Conservation (phyloP, 2,113 vertebrate species). For the Mormyrus lacerda region DNA sequence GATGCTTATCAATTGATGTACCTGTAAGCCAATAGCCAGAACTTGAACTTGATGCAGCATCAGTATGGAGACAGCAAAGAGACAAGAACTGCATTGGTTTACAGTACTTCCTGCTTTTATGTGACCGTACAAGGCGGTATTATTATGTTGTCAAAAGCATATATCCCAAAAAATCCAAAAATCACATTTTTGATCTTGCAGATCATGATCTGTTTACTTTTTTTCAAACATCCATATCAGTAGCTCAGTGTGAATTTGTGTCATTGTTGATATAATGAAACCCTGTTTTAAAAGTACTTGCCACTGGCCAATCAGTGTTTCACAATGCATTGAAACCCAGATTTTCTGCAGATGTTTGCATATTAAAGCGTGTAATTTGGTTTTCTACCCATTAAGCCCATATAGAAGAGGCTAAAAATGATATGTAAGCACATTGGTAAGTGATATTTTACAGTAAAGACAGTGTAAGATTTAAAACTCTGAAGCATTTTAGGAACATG, state of each 20-base stretch:
- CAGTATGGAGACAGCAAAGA: not conserved
- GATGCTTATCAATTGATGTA: not conserved
- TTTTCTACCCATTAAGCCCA: not conserved
- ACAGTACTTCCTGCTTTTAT: not conserved
- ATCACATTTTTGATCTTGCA: not conserved
- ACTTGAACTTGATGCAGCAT: not conserved
- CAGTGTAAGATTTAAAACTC: not conserved
- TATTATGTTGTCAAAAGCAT: not conserved
- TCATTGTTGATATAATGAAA: not conserved
- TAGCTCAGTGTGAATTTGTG: not conserved
- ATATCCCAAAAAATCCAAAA: not conserved
- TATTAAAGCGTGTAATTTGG: not conserved
- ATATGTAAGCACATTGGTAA: not conserved
- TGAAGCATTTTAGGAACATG: not conserved
- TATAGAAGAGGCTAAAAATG: not conserved
- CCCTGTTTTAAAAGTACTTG: not conserved
- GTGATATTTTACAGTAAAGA: not conserved
- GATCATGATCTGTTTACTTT: not conserved
- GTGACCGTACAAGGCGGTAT: not conserved
- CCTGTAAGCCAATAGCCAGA: not conserved
- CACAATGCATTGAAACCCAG: not conserved
- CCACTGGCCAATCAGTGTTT: not conserved
- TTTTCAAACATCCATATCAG: not conserved
- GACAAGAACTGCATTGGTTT: not conserved
- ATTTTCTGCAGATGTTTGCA: not conserved